Base-by-base conservation (phyloP, 2,888 invertebrate genomes). In the Chaetogeoica ovagalla region DNA sequence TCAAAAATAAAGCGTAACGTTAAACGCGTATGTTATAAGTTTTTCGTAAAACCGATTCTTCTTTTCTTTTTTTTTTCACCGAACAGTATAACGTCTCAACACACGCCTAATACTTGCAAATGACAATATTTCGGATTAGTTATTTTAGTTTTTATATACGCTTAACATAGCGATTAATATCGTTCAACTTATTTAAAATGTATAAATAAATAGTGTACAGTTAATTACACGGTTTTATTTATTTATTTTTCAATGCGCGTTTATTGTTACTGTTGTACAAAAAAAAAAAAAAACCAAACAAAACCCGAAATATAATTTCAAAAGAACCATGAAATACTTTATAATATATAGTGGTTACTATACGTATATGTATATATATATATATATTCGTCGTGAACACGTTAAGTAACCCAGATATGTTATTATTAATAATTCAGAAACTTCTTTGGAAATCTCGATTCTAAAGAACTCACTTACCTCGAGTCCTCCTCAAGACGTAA, bases 351-450 rank as follows among this genome's bases (percentile, higher is more conserved):
- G 6, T 65, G 11, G 23, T 11, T 62, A 23, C n/a, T 17, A 11
- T 2, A 13, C 48, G 15, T 15, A 30, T 30, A 30, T 5, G 43
- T 7, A 11, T 7, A 4, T 30, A 4, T 30, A 30, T 4, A 2
- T 7, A 6, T 43, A 43, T 43, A 43, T 6, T 48, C 48, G 48
- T 13, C 48, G 48, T 62, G 30, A 65, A 55, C 55, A 65, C 39
- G 21, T 23, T 39, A 74, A 74, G 63, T 55, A 11, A 39, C 74
- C 63, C 21, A 65, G 55, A 74, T 65, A 21, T 17, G 65, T 52
- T 74, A 65, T 52, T 74, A 65, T 74, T 55, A 74, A 74, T 63
- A 65, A 74, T 74, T 65, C 65, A 74, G 55, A 63, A 74, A 57
- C 65, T 63, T 39, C 55, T 52, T 55, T 74, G 23, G 55, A 74